phyloP scores from a whole-genome alignment of 2,113 vertebrate species.

The Zingel zingel region DNA sequence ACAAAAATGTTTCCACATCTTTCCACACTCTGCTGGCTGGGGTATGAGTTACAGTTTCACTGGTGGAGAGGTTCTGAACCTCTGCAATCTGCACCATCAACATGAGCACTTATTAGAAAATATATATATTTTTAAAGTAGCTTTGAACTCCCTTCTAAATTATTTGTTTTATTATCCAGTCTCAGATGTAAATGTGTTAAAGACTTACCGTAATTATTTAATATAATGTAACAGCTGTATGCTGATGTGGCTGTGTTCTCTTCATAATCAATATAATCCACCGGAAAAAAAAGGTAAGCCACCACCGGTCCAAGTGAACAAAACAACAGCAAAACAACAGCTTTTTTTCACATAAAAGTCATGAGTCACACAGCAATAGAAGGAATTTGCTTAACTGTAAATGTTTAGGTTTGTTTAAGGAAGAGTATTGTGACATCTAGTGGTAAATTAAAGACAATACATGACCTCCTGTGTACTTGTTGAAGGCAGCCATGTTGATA shows the following conservation, averaged over 20 bases:
- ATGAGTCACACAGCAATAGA: not conserved
- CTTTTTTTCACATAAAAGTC: not conserved
- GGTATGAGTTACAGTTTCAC: slow-evolving; percentile 43
- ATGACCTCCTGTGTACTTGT: not conserved
- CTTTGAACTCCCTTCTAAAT: not conserved
- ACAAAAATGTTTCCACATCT: slow-evolving; percentile 54
- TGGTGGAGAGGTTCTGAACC: slow-evolving; percentile 28
- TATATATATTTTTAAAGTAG: not conserved
- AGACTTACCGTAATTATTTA: not conserved
- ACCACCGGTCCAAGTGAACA: not conserved
- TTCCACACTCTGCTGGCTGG: slow-evolving; percentile 34
- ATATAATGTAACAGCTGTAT: not conserved
- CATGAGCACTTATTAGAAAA: not conserved
- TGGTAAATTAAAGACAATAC: slow-evolving; percentile 15
- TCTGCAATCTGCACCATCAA: slow-evolving; percentile 4
- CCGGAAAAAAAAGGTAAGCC: not conserved
- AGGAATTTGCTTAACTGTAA: not conserved
- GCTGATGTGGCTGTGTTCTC: not conserved
- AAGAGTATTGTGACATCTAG: slow-evolving; percentile 41
- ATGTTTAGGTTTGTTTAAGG: too few species aligned
- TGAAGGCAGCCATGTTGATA: not conserved
- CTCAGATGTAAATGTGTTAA: not conserved
- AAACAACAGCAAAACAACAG: not conserved
- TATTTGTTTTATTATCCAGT: not conserved
- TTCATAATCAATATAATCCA: not conserved